Evolutionary conservation across 1,140 invertebrate genomes (phyloP).

Genomic region (Calliphora vicina): DNA sequence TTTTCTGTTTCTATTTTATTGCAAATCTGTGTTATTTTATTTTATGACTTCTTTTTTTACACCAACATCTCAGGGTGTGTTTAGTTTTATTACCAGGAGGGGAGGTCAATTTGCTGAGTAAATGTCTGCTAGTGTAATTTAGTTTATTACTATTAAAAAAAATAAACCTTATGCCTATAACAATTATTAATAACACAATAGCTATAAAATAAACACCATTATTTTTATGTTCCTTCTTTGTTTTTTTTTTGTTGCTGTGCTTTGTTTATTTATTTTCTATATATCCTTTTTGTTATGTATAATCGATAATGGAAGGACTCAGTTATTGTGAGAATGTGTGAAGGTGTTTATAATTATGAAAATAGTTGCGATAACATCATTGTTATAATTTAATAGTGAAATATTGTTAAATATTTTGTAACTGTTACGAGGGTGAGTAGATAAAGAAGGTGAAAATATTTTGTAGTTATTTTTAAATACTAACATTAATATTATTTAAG

Average conservation of each 20-base stretch:
- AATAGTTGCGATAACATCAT: background rate
- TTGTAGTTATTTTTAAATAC: too few species aligned
- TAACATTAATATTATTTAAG: too few species aligned
- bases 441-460: background rate
- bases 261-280: background rate
- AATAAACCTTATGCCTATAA: background rate
- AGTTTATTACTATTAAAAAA: background rate
- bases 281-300: too few species aligned
- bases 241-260: background rate
- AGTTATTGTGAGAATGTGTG: too few species aligned
- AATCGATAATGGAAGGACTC: too few species aligned
- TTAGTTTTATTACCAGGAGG: background rate
- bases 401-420: background rate
- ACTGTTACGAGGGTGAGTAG: background rate
- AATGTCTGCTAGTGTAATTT: background rate
- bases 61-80: background rate
- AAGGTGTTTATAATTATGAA: background rate
- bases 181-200: background rate
- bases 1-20: background rate
- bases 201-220: background rate
- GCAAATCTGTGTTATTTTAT: background rate
- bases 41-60: background rate
- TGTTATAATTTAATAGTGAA: background rate
- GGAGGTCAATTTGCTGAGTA: background rate
- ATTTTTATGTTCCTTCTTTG: background rate